Evolutionary conservation across 2,113 vertebrate species (phyloP).

Genomic region (Dicaeum eximium): DNA sequence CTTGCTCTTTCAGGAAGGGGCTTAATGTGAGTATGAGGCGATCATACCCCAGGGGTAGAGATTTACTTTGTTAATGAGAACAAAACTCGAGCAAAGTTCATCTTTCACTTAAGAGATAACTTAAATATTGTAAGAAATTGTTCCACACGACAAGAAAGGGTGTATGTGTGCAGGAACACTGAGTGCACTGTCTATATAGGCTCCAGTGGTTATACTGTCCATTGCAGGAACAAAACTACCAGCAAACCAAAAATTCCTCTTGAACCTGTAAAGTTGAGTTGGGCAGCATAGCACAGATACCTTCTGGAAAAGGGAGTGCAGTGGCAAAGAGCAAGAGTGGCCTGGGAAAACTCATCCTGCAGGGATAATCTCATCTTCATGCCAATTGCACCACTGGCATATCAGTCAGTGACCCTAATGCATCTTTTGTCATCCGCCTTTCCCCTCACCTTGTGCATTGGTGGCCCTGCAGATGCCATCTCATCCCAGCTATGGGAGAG

Average conservation of each 20-base stretch:
- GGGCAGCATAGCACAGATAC: too few relatives aligned
- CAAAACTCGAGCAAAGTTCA: background rate
- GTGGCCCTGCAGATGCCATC: background rate
- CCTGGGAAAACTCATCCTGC: background rate
- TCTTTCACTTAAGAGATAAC: background rate
- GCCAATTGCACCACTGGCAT: background rate
- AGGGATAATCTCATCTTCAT: background rate
- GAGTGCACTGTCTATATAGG: background rate
- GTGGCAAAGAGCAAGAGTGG: background rate
- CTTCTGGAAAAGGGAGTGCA: background rate
- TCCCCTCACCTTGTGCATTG: background rate
- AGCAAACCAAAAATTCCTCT: background rate
- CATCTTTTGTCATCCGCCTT: accelerated
- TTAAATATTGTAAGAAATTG: background rate
- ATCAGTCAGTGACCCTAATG: background rate
- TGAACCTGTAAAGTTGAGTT: background rate
- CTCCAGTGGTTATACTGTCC: background rate
- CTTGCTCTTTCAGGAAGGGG: background rate
- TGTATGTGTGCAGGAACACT: background rate
- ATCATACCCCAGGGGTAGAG: too few relatives aligned
- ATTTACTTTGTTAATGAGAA: background rate
- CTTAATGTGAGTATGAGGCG: accelerated
- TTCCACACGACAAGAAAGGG: background rate
- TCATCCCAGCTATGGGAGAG: background rate
- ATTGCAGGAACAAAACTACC: background rate